A percentile compares a stretch with the other conserved stretches of the same genome.
These are phyloP conservation scores for Meloe dianella DNA, from an alignment of 2,888 invertebrate genomes.

Conservation along the genomic window DNA sequence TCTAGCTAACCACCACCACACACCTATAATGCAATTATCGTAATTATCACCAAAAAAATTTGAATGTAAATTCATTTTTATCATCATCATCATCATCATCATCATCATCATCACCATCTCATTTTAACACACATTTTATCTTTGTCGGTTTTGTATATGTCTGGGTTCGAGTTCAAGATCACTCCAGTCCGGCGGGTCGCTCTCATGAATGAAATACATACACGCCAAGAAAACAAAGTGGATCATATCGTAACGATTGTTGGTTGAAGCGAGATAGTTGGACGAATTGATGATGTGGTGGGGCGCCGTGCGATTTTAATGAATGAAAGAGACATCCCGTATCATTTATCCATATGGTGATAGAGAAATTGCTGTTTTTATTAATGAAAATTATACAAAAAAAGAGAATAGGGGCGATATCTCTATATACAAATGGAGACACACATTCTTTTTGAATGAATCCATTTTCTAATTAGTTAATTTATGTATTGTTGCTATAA, in stretches of 20 bases:
- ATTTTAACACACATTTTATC: not conserved
- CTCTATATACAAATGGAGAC: too few relatives aligned
- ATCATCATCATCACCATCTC: not conserved
- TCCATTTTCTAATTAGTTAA: not conserved
- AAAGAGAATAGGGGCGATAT: too few relatives aligned
- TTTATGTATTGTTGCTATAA: not conserved
- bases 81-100: too few relatives aligned
- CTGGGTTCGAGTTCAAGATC: slow-evolving; percentile 9
- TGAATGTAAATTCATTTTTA: not conserved
- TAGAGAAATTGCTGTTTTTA: not conserved
- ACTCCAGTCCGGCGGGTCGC: slow-evolving; percentile 1
- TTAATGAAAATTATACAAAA: not conserved
- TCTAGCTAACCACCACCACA: too few relatives aligned
- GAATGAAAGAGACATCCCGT: slow-evolving; percentile 13
- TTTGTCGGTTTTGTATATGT: not conserved
- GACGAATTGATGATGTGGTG: not conserved
- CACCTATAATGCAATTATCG: not conserved
- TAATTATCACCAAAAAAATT: not conserved
- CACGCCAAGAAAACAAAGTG: not conserved
- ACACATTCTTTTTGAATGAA: not conserved
- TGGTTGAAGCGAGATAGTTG: not conserved
- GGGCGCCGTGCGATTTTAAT: slow-evolving; percentile 9
- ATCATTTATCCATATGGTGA: slow-evolving; percentile 6
- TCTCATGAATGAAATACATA: slow-evolving; percentile 6
- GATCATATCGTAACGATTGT: not conserved